Conservation (phyloP, 2,888 invertebrate species). For the Pseudanteris insignis region DNA sequence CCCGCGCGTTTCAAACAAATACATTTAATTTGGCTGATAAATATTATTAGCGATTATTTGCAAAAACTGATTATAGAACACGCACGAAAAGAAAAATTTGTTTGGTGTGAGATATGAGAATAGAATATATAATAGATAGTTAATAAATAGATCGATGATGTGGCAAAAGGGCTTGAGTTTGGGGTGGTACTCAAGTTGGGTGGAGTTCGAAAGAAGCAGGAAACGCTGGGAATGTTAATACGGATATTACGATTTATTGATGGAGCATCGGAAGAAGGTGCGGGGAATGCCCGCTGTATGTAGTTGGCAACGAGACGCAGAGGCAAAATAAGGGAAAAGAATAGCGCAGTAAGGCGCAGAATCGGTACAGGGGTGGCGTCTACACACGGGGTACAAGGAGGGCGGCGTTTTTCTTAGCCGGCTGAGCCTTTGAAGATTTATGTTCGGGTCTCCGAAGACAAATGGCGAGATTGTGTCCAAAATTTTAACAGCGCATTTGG, state of each 20-base stretch:
- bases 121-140: no score
- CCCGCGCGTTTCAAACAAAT: no score
- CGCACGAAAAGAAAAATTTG: no score
- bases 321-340: conserved; percentile 56
- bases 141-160: no score
- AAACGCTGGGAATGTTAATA: conserved; percentile 64
- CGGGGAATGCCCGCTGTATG: conserved; percentile 38
- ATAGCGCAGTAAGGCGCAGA: conserved; percentile 48
- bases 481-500: conserved; percentile 81
- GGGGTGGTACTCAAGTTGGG: conserved; percentile 52
- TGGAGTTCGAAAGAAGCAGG: conserved; percentile 50
- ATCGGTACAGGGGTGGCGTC: conserved; percentile 45
- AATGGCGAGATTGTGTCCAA: conserved; percentile 82
- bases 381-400: conserved; percentile 66
- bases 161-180: conserved; percentile 48
- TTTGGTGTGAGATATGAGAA: no score
- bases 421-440: conserved; percentile 71
- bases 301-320: conserved; percentile 43
- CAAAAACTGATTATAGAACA: no score
- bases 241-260: conserved; percentile 64
- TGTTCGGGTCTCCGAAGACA: conserved; percentile 79
- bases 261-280: conserved; percentile 54
- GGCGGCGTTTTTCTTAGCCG: conserved; percentile 71
- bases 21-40: no score
- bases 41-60: no score